Evolutionary conservation across 1,140 invertebrate genomes (phyloP), one percentile per base, ranked within the genome.

Genomic region (Palaemon carinicauda): DNA sequence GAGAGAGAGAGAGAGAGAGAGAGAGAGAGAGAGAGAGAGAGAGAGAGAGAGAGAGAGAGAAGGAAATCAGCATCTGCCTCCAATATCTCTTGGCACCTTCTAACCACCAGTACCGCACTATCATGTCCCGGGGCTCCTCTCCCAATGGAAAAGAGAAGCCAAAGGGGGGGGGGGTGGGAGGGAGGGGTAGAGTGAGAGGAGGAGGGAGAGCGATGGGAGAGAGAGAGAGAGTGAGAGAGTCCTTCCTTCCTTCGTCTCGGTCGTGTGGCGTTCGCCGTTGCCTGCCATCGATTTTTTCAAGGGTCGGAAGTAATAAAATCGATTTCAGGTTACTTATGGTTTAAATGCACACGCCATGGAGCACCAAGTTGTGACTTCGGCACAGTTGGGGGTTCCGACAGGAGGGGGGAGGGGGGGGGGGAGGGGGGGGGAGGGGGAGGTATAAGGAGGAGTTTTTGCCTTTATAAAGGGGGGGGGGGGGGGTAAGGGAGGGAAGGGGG

Each of bases 261-360:
- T 41, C 41, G 41, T 41, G 41, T 41, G 41, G 41, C 41, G 41
- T 41, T 41, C 24, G 52, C 17, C 52, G n/a, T 41, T 41, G 21
- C 80, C 41, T 14, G 12, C 52, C 29, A 83, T 83, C 71, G 81
- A 83, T 83, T 83, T 77, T 83, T 73, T 82, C 71, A 75, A 31
- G 52, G 74, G 52, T 79, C 74, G 83, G 82, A 85, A 85, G 83
- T 79, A 85, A 85, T 85, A 85, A 85, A 85, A 85, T 85, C 83
- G 83, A 85, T 85, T 85, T 85, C 33, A 79, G 79, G 75, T 85
- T 85, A 85, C 83, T 85, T 85, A 85, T 85, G 83, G 83, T 52
- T n/a, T 85, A 79, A 53, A 52, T 85, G 83, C 29, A 85, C 83
- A 85, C 83, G 52, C 75, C 4, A 27, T 71, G 75, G 74, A 75